These are phyloP conservation scores for Ovis canadensis DNA, from an alignment of 2,113 vertebrate species.

Conservation along the genomic window DNA sequence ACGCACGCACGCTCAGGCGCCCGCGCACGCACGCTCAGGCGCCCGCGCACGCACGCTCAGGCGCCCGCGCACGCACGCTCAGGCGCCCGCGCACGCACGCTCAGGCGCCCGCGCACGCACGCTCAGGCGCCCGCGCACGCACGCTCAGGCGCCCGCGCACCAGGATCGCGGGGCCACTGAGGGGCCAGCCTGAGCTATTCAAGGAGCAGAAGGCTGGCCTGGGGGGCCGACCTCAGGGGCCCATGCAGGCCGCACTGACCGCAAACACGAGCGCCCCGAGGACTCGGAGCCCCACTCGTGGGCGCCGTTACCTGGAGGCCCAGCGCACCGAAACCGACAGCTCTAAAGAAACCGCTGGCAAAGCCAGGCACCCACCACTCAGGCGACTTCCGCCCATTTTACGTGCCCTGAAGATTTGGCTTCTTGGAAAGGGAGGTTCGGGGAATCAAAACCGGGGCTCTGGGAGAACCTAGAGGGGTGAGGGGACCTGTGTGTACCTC, in stretches of 20 bases:
- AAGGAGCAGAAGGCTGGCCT: not conserved
- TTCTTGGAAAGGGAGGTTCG: not conserved
- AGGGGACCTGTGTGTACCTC: not conserved
- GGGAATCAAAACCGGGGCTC: not conserved
- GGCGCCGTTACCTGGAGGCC: rapidly evolving
- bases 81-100: not conserved
- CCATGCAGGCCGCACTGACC: not conserved
- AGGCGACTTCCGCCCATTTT: not conserved
- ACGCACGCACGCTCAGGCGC: rapidly evolving
- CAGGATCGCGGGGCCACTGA: rapidly evolving
- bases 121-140: not conserved
- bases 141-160: not conserved
- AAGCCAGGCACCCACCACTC: too few relatives aligned
- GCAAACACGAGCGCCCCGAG: not conserved
- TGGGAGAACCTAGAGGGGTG: not conserved
- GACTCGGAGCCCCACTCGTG: rapidly evolving
- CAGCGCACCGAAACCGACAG: rapidly evolving
- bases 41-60: not conserved
- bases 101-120: not conserved
- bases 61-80: rapidly evolving
- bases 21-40: not conserved
- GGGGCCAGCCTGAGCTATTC: not conserved
- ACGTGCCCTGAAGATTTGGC: not conserved
- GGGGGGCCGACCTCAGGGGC: not conserved
- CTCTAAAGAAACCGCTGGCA: not conserved